Conservation (phyloP, 2,113 vertebrate species). For the Hirundichthys speculiger region DNA sequence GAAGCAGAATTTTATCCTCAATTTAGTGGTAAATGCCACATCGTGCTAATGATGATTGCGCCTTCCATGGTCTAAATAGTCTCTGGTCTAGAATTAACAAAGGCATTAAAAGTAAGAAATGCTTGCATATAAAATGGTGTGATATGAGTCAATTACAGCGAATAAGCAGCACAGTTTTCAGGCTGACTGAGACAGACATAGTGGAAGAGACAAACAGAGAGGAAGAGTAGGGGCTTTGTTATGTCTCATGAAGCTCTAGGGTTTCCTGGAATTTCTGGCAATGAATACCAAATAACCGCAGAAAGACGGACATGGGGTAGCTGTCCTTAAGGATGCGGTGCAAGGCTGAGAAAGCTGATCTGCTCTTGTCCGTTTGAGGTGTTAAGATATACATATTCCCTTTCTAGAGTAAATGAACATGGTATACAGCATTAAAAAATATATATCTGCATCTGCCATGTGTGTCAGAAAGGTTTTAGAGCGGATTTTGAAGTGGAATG, state of each 20-base stretch:
- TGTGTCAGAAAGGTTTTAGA: no score
- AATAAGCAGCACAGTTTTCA: conserved; percentile 30
- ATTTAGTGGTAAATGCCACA: conserved; percentile 69
- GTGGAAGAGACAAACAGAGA: conserved; percentile 43
- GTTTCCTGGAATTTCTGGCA: conserved; percentile 75
- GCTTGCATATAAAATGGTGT: conserved; percentile 18
- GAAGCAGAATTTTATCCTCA: conserved; percentile 70
- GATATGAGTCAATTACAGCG: conserved; percentile 47
- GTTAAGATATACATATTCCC: not conserved
- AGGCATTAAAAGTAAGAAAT: conserved; percentile 49
- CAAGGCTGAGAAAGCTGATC: conserved; percentile 27
- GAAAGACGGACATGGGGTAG: conserved; percentile 49
- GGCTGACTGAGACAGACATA: conserved; percentile 40
- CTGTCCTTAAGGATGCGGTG: conserved; percentile 34
- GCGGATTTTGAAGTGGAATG: no score
- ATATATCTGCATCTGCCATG: no score
- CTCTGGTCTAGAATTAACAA: conserved; percentile 52
- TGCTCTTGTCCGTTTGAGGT: conserved; percentile 15
- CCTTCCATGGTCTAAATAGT: conserved; percentile 51
- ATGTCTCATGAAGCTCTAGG: conserved; percentile 72
- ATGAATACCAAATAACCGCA: conserved; percentile 61
- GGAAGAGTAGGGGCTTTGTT: conserved; percentile 71
- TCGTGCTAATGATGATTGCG: conserved; percentile 63
- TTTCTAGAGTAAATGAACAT: not conserved
- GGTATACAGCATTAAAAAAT: no score